Evolutionary conservation across 2,113 vertebrate genomes (phyloP), one percentile per base, ranked within the genome.

Genomic region (Microtus oregoni): DNA sequence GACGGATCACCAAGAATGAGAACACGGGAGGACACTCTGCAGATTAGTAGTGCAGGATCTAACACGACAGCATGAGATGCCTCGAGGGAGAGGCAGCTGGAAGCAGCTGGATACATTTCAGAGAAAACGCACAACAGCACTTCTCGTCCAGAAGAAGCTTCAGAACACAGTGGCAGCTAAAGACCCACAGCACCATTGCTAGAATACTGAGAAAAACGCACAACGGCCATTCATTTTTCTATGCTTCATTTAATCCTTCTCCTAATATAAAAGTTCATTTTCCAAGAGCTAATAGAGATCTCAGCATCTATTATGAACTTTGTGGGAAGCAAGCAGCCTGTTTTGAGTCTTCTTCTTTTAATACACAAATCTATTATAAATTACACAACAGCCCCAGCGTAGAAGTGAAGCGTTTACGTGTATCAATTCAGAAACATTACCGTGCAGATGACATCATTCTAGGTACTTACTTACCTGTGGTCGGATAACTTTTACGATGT

Each of bases 401-500:
- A 65, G 10, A 44, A 52, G 10, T 19, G 38, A 19, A 32, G 58
- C 17, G 22, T 83, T 15, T n/a, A 7, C 41, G 75, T 3, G 8
- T 4, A n/a, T 41, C 58, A 52, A 83, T 65, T 95, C 20, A 67
- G 41, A 96, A 91, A 76, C 30, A 77, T 83, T 89, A 79, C 38
- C 4, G 67, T 78, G 70, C 50, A 77, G 76, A 24, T 38, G 38
- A 79, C 88, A 24, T 93, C 94, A 94, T 89, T 92, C 81, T 70
- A 87, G 96, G 92, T 85, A 98, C 98, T 98, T 89, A 98, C 98
- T 98, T 98, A 99, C 99, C 99, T 99, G 99, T 97, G 99, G 99
- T 98, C 99, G 99, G 98, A 99, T 99, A 97, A 99, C 99, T 99
- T 99, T 99, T 97, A 99, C 99, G 68, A 99, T 99, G 98, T 99